A percentile compares a stretch with the other conserved stretches of the same genome.
phyloP scores from a whole-genome alignment of 2,113 vertebrate genomes.

The Steatornis caripensis region DNA sequence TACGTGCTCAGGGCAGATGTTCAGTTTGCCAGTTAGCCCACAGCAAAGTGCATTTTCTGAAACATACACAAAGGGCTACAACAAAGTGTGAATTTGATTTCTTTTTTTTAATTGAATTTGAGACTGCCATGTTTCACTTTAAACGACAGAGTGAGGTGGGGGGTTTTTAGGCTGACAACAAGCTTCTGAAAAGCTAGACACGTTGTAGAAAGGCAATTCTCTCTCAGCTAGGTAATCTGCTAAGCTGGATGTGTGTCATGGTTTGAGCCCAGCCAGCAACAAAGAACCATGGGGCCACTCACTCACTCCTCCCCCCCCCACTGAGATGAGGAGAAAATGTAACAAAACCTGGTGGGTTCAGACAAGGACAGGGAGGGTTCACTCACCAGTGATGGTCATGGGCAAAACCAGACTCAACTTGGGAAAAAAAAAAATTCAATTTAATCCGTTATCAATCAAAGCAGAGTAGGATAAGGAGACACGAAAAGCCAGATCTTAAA shows the following conservation, averaged over 20 bases:
- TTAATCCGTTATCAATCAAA: too few species aligned
- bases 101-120: neutral
- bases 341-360: too few species aligned
- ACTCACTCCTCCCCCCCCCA: too few species aligned
- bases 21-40: neutral
- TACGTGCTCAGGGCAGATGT: neutral
- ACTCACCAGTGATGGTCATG: too few species aligned
- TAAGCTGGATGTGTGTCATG: neutral
- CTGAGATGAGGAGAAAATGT: too few species aligned
- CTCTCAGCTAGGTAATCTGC: neutral
- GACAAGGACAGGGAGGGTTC: too few species aligned
- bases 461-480: too few species aligned
- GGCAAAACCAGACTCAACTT: too few species aligned
- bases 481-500: too few species aligned
- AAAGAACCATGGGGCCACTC: too few species aligned
- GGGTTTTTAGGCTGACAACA: neutral
- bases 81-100: neutral
- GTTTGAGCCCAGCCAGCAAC: too few species aligned
- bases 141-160: neutral
- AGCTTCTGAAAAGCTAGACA: neutral
- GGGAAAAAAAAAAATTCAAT: too few species aligned
- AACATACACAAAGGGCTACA: neutral
- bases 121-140: neutral
- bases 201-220: neutral
- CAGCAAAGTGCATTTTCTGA: neutral